phyloP scores from a whole-genome alignment of 2,797 vertebrate genomes.

The Clarias fuscus region DNA sequence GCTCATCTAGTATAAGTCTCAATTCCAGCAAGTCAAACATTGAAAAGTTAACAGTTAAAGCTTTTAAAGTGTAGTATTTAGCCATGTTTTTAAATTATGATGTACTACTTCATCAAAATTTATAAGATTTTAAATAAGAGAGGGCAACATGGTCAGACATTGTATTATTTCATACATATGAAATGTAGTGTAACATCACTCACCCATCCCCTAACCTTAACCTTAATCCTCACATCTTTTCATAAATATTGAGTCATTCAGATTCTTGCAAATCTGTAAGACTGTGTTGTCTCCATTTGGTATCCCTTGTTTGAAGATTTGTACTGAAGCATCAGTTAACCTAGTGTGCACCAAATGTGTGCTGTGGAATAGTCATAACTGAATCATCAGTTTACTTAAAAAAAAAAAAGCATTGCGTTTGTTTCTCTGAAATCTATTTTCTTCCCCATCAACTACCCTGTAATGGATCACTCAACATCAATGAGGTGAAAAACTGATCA shows the following conservation, averaged over 20 bases:
- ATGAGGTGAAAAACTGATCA: not conserved
- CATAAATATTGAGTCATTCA: not conserved
- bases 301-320: not conserved
- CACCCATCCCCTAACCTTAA: not conserved
- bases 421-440: not conserved
- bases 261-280: not conserved
- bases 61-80: not conserved
- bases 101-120: constrained; percentile 6
- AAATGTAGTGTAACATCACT: not conserved
- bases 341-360: too few relatives aligned
- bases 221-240: not conserved
- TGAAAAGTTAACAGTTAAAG: too few relatives aligned
- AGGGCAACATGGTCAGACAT: not conserved
- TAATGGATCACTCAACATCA: too few relatives aligned
- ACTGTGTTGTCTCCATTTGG: not conserved
- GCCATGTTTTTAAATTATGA: not conserved
- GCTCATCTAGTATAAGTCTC: not conserved
- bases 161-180: not conserved
- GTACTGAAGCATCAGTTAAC: not conserved
- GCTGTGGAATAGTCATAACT: not conserved
- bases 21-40: not conserved
- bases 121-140: not conserved
- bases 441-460: not conserved
- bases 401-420: not conserved
- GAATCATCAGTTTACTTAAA: not conserved